Conservation (phyloP, 2,888 invertebrate species). For the Chironomus riparius region DNA sequence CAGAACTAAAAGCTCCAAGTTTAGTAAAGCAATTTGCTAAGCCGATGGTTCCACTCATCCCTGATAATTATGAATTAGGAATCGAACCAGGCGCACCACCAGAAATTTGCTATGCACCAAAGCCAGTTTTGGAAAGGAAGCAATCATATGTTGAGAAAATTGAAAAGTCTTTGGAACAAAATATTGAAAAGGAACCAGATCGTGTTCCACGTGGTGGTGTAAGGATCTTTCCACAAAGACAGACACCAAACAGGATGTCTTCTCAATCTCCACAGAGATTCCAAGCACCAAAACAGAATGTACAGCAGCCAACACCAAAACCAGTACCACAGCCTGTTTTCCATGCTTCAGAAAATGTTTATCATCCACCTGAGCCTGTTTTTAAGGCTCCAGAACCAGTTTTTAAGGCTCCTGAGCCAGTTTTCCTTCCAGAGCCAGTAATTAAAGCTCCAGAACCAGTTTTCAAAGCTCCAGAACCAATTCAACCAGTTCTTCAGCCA, state of each 20-base stretch:
- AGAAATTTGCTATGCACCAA: conserved; percentile 54
- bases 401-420: not conserved
- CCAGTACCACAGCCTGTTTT: conserved; percentile 30
- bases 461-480: not conserved
- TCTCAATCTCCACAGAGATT: conserved; percentile 38
- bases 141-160: conserved; percentile 50
- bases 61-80: conserved; percentile 29
- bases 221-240: conserved; percentile 46
- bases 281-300: conserved; percentile 41
- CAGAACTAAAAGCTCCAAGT: conserved; percentile 45
- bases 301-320: conserved; percentile 34
- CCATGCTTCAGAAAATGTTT: conserved; percentile 28
- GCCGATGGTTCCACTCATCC: conserved; percentile 44
- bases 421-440: too few relatives aligned
- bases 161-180: conserved; percentile 49
- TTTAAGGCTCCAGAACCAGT: not conserved
- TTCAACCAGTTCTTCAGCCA: not conserved
- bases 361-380: not conserved
- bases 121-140: conserved; percentile 43
- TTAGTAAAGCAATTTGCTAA: conserved; percentile 44
- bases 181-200: conserved; percentile 45
- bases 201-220: conserved; percentile 48
- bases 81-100: conserved; percentile 60
- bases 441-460: conserved; percentile 29
- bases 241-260: conserved; percentile 34